Evolutionary conservation across 2,888 invertebrate genomes (phyloP).

Genomic region (Mythimna vitellina): DNA sequence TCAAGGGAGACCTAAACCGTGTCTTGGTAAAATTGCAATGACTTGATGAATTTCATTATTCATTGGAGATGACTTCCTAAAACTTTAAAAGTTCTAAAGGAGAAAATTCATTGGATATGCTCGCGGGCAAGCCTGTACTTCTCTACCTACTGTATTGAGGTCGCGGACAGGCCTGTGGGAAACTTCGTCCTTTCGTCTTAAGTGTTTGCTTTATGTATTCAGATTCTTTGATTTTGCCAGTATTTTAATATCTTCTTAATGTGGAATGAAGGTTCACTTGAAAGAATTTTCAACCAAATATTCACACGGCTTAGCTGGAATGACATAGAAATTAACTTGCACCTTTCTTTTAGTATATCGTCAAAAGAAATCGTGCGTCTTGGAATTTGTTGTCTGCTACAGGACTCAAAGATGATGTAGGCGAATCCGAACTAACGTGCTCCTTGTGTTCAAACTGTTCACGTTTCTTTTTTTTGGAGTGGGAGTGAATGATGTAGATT

Average conservation of each 20-base stretch:
- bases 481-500: too few species aligned
- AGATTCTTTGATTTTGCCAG: neutral
- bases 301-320: too few species aligned
- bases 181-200: neutral
- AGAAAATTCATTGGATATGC: neutral
- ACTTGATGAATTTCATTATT: slow-evolving; percentile 17
- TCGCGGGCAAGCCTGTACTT: neutral
- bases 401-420: too few species aligned
- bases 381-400: too few species aligned
- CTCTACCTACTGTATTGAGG: neutral
- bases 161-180: neutral
- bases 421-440: too few species aligned
- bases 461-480: too few species aligned
- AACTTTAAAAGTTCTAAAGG: neutral
- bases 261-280: too few species aligned
- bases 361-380: too few species aligned
- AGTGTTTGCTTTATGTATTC: neutral
- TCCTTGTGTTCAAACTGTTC: too few species aligned
- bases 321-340: too few species aligned
- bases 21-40: slow-evolving; percentile 28
- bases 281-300: too few species aligned
- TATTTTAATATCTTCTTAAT: neutral
- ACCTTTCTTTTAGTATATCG: too few species aligned
- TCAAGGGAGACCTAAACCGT: slow-evolving; percentile 29
- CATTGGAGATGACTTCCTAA: neutral